Conservation (phyloP, 2,888 invertebrate genomes). For the Unio delphinus region DNA sequence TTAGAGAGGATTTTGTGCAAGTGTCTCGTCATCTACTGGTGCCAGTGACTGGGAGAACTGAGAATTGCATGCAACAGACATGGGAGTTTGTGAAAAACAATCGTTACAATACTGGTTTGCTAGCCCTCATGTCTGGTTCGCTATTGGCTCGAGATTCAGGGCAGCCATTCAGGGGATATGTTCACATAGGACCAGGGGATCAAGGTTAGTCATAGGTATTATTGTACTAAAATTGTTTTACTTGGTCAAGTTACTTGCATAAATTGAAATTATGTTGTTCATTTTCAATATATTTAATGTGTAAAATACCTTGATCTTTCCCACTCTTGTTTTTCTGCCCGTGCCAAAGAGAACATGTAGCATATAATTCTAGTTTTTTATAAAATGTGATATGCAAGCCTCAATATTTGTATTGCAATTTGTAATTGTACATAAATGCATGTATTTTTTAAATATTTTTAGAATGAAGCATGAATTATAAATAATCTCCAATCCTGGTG, state of each 20-base stretch:
- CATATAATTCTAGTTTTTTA: too few species aligned
- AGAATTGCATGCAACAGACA: slow-evolving; percentile 21
- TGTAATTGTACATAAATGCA: too few species aligned
- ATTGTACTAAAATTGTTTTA: neutral
- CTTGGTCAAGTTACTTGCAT: neutral
- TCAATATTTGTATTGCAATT: too few species aligned
- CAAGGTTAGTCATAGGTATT: slow-evolving; percentile 17
- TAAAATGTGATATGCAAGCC: too few species aligned
- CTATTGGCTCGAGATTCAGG: slow-evolving; percentile 33
- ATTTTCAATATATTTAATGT: too few species aligned
- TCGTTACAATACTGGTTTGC: slow-evolving; percentile 18
- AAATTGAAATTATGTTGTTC: too few species aligned
- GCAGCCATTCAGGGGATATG: slow-evolving; percentile 39
- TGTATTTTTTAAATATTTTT: too few species aligned
- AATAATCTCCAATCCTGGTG: too few species aligned
- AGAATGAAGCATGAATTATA: too few species aligned
- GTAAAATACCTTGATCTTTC: too few species aligned
- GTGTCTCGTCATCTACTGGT: slow-evolving; percentile 24
- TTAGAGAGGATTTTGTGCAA: slow-evolving; percentile 20
- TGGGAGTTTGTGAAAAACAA: slow-evolving; percentile 33
- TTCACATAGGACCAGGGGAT: slow-evolving; percentile 24
- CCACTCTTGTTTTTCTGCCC: too few species aligned
- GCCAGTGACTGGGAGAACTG: slow-evolving; percentile 34
- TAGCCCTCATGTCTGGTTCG: slow-evolving; percentile 33
- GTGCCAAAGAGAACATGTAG: too few species aligned